Conservation (phyloP, 2,113 vertebrate genomes). For the Bubalus kerabau region DNA sequence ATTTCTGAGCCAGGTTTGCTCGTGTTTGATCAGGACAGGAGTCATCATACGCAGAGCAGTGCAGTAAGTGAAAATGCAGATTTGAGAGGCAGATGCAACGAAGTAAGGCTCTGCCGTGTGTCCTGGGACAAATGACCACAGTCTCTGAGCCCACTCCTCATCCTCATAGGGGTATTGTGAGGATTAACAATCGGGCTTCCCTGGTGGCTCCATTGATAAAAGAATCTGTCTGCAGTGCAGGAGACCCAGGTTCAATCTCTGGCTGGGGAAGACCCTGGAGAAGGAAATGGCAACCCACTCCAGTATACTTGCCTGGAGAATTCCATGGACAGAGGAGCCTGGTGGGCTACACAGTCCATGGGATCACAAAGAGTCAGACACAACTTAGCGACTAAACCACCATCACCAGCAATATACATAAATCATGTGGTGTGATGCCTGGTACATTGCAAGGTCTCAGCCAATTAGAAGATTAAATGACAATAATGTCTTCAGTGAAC, state of each 20-base stretch:
- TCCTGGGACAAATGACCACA: background rate
- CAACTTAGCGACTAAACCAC: background rate
- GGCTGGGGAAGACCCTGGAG: background rate
- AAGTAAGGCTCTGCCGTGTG: background rate
- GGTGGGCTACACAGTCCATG: background rate
- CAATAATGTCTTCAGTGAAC: background rate
- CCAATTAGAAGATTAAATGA: background rate
- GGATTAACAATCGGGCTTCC: background rate
- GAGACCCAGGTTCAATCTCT: background rate
- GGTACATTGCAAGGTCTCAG: background rate
- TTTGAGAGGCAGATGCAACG: background rate
- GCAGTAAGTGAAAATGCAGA: background rate
- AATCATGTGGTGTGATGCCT: background rate
- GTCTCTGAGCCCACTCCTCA: background rate
- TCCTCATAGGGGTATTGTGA: background rate
- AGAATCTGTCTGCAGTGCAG: background rate
- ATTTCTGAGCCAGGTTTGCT: background rate
- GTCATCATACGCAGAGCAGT: background rate
- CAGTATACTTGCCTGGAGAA: background rate
- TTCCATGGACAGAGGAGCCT: background rate
- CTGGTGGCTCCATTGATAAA: background rate
- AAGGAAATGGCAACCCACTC: background rate
- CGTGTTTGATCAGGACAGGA: background rate
- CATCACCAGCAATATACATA: background rate
- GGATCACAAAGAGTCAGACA: background rate